These are phyloP conservation scores for Oryzias sinensis DNA, from an alignment of 2,797 vertebrate species.

Conservation along the genomic window DNA sequence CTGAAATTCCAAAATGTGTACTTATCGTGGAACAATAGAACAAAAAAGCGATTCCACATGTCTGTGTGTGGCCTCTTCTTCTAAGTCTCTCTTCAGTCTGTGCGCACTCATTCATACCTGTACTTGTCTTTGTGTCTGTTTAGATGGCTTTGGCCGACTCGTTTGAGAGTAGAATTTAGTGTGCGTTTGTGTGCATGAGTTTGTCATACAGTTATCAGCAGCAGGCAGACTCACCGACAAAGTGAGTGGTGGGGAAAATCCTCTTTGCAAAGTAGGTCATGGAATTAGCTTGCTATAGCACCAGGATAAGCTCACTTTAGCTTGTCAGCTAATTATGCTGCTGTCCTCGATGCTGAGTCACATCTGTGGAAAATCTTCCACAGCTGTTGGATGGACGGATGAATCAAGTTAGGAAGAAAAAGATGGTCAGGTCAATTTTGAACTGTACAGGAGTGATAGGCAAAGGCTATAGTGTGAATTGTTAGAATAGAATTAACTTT, in stretches of 20 bases:
- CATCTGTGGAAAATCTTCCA: conserved; percentile 54
- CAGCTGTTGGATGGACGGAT: conserved; percentile 18
- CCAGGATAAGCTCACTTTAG: conserved; percentile 66
- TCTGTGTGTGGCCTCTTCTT: conserved; percentile 7
- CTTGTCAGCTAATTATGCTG: conserved; percentile 70
- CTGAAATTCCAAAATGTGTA: too few species aligned
- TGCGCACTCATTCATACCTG: conserved; percentile 1
- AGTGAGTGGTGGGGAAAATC: conserved; percentile 70
- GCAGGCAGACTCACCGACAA: conserved; percentile 65
- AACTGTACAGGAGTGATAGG: not conserved
- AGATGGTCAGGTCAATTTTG: not conserved
- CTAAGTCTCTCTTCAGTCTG: not conserved
- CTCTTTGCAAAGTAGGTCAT: conserved; percentile 81
- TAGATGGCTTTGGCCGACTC: conserved; percentile 19
- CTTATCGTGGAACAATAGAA: too few species aligned
- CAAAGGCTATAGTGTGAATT: too few species aligned
- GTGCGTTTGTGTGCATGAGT: conserved; percentile 35
- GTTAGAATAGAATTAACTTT: too few species aligned
- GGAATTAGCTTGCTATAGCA: conserved; percentile 65
- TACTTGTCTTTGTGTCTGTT: conserved; percentile 10
- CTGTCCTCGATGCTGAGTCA: conserved; percentile 70
- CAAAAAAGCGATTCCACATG: conserved; percentile 5
- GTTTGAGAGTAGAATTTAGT: conserved; percentile 22
- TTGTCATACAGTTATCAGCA: conserved; percentile 69
- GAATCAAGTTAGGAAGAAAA: conserved; percentile 8